A percentile compares a stretch with the other conserved stretches of the same genome.
Evolutionary conservation across 2,888 invertebrate species (phyloP).

Genomic region (Psylliodes chrysocephalus): DNA sequence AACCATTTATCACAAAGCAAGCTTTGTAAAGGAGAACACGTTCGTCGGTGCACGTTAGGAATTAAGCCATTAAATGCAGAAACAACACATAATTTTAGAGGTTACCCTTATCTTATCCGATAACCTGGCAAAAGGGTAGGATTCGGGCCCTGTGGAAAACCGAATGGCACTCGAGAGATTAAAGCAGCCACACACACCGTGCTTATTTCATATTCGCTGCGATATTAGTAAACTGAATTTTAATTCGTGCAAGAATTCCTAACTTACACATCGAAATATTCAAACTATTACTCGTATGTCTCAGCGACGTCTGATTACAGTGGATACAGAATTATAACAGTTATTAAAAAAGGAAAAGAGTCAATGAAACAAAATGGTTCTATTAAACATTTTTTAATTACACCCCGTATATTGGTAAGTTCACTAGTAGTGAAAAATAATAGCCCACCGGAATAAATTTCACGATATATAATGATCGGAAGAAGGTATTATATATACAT

Average conservation of each 20-base stretch:
- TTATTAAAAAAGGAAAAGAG: no score
- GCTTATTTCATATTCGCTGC: slow-evolving; percentile 29
- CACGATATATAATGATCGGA: no score
- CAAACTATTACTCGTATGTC: no score
- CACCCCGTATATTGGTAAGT: no score
- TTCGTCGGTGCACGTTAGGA: slow-evolving; percentile 17
- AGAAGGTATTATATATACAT: no score
- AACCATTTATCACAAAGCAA: slow-evolving; percentile 15
- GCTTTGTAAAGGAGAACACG: slow-evolving; percentile 16
- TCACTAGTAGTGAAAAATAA: no score
- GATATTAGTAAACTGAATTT: slow-evolving; percentile 17
- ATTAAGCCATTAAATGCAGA: slow-evolving; percentile 27
- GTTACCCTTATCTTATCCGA: slow-evolving; percentile 30
- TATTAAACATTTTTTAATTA: no score
- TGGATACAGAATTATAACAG: no score
- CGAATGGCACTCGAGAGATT: slow-evolving; percentile 29
- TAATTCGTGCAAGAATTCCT: slow-evolving; percentile 18
- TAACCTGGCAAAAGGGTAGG: slow-evolving; percentile 26
- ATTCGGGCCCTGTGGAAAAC: slow-evolving; percentile 22
- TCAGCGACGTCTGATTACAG: no score
- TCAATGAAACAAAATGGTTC: no score
- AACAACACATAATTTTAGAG: slow-evolving; percentile 30
- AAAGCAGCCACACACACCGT: slow-evolving; percentile 21
- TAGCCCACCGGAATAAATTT: no score
- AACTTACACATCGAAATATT: no score